phyloP scores from a whole-genome alignment of 2,888 invertebrate species.

The Microdon myrmicae region DNA sequence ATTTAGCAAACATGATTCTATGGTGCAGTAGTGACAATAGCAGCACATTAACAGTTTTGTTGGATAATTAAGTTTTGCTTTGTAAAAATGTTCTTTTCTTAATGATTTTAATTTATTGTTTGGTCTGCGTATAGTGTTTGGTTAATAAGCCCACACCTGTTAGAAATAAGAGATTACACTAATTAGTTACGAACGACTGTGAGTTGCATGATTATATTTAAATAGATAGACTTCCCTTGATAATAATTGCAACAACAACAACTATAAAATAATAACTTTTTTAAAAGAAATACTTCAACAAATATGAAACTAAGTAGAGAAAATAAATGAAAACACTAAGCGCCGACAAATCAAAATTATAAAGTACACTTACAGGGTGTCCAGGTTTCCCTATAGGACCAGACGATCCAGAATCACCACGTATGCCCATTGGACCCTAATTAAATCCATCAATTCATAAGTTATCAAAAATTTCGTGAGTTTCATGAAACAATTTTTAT shows the following conservation, averaged over 20 bases:
- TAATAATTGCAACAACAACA: no score
- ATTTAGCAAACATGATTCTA: conserved; percentile 37
- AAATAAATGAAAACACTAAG: background rate
- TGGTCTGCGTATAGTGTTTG: conserved; percentile 51
- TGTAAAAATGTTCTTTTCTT: conserved; percentile 37
- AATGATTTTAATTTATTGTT: no score
- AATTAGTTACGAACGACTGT: conserved; percentile 44
- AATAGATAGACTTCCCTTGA: conserved; percentile 6
- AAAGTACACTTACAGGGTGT: conserved; percentile 62
- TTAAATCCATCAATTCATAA: conserved; percentile 41
- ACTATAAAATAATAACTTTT: no score
- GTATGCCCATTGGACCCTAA: conserved; percentile 67
- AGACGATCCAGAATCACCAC: conserved; percentile 65
- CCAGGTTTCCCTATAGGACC: conserved; percentile 67
- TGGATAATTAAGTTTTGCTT: conserved; percentile 29
- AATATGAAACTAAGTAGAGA: no score
- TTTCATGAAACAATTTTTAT: conserved; percentile 27
- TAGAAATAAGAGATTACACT: conserved; percentile 58
- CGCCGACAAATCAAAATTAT: background rate
- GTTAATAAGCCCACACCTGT: conserved; percentile 68
- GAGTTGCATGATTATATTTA: conserved; percentile 26
- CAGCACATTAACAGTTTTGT: conserved; percentile 49
- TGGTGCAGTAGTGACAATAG: conserved; percentile 44
- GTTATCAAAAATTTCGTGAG: conserved; percentile 20
- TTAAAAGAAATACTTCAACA: no score